phyloP scores from a whole-genome alignment of 2,888 invertebrate species.

The Rhamphomyia laevipes region DNA sequence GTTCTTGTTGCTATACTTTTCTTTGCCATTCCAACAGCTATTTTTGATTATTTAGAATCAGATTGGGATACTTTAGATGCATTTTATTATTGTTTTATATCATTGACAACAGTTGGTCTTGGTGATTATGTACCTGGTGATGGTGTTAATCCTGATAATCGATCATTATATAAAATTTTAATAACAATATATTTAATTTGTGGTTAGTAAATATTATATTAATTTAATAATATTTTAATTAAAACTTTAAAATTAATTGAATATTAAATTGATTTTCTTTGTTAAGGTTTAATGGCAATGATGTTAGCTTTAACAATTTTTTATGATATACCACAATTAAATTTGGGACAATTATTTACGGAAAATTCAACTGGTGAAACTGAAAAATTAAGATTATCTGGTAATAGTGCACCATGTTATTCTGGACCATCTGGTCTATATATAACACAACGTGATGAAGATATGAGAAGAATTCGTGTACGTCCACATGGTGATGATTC shows the following conservation, averaged over 20 bases:
- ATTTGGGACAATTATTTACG: slow-evolving; percentile 67
- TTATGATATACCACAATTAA: slow-evolving; percentile 81
- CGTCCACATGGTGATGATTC: slow-evolving; percentile 52
- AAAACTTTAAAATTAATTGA: not conserved
- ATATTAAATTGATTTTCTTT: not conserved
- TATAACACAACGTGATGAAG: slow-evolving; percentile 41
- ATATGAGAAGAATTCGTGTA: slow-evolving; percentile 49
- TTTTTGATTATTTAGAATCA: slow-evolving; percentile 64
- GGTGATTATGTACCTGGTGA: slow-evolving; percentile 80
- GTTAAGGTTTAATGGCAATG: slow-evolving; percentile 64
- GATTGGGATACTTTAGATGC: slow-evolving; percentile 79
- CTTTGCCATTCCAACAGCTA: slow-evolving; percentile 61
- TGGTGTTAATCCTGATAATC: slow-evolving; percentile 57
- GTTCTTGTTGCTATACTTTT: slow-evolving; percentile 45
- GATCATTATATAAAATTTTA: slow-evolving; percentile 70
- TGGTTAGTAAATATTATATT: slow-evolving; percentile 19
- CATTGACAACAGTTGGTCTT: slow-evolving; percentile 76
- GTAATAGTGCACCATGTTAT: slow-evolving; percentile 33
- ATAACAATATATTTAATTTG: slow-evolving; percentile 53
- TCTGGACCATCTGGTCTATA: slow-evolving; percentile 36
- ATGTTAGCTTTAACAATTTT: slow-evolving; percentile 75
- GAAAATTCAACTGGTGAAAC: slow-evolving; percentile 48
- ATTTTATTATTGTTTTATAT: slow-evolving; percentile 84
- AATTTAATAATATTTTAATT: not conserved
- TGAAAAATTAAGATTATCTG: slow-evolving; percentile 54